Evolutionary conservation across 2,888 invertebrate species (phyloP).

Genomic region (Zele albiditarsus): DNA sequence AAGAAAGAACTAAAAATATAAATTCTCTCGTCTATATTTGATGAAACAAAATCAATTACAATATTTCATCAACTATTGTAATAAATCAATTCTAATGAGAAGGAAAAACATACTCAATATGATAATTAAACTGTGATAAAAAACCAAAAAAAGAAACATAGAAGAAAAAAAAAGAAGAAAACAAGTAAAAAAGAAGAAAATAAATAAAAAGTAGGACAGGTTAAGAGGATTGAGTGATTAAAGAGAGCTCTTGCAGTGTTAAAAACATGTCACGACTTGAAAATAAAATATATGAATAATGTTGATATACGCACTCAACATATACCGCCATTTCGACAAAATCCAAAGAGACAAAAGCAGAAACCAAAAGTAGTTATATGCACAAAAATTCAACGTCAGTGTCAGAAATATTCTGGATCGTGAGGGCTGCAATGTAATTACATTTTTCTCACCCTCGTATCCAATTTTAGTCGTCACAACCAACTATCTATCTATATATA

Average conservation of each 20-base stretch:
- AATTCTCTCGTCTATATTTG: background rate
- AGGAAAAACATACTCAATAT: too few relatives aligned
- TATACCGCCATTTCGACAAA: background rate
- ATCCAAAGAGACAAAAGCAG: background rate
- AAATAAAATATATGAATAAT: background rate
- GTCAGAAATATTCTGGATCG: background rate
- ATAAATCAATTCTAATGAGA: too few relatives aligned
- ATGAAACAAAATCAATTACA: too few relatives aligned
- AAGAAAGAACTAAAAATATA: background rate
- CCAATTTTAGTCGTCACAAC: slow-evolving; percentile 1
- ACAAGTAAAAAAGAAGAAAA: background rate
- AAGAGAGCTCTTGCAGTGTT: background rate
- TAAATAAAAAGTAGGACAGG: slow-evolving; percentile 10
- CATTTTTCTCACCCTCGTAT: background rate
- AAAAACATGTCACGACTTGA: background rate
- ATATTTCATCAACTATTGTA: too few relatives aligned
- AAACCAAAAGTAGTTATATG: background rate
- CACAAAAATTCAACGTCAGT: background rate
- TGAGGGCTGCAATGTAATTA: background rate
- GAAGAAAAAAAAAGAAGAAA: background rate
- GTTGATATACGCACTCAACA: background rate
- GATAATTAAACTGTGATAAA: too few relatives aligned
- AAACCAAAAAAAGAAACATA: background rate
- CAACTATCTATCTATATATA: background rate
- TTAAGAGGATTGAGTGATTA: slow-evolving; percentile 29